Conservation (phyloP, 53 echinoderm and acorn worm species). For the Stichopus horrens region DNA sequence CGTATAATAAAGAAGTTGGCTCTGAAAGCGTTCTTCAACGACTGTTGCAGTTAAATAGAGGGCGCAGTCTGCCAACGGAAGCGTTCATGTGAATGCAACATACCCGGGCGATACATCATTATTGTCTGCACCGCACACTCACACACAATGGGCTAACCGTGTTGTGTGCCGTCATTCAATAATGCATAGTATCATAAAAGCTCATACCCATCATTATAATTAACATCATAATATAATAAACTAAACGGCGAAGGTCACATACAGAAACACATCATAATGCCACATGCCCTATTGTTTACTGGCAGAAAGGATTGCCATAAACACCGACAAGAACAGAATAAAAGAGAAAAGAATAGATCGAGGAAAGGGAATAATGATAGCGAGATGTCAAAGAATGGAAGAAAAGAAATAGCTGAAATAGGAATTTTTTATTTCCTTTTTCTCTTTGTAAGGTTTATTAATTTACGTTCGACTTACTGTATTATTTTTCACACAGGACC, state of each 20-base stretch:
- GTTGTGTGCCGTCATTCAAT: background rate
- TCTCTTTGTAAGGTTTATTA: too few relatives aligned
- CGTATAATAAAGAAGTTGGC: too few relatives aligned
- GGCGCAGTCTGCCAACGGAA: background rate
- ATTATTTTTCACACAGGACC: too few relatives aligned
- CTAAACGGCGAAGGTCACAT: background rate
- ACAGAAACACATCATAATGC: background rate
- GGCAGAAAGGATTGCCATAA: too few relatives aligned
- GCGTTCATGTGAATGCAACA: background rate
- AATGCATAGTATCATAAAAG: background rate
- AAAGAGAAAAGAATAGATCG: too few relatives aligned
- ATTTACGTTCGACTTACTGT: too few relatives aligned
- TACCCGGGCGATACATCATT: background rate
- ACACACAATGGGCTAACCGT: background rate
- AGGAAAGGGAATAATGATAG: too few relatives aligned
- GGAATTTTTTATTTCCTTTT: too few relatives aligned
- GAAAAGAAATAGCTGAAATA: too few relatives aligned
- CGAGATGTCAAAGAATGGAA: too few relatives aligned
- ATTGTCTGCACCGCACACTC: constrained; percentile 11
- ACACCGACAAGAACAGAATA: too few relatives aligned
- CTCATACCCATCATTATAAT: background rate
- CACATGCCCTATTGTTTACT: background rate
- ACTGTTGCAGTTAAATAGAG: background rate
- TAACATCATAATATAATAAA: background rate
- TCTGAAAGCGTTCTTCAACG: too few relatives aligned